Evolutionary conservation across 2,888 invertebrate genomes (phyloP), one percentile per base, ranked within the genome.

Genomic region (Mycalesis mineus): DNA sequence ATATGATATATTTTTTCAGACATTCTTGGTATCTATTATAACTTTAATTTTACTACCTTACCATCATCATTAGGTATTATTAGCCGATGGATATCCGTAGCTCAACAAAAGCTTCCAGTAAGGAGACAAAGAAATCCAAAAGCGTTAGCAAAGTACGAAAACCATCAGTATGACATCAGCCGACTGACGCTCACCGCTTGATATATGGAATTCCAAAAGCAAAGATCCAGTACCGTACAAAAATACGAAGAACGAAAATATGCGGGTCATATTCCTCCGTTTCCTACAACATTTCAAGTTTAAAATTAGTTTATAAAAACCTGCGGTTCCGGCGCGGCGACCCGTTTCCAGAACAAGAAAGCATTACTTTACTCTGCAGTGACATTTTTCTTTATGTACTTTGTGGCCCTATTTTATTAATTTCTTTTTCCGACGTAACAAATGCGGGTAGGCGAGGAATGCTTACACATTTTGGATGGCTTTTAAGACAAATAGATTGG

Each of bases 321-420:
- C 57, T 60, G 56, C 57, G 60, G 59, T 61, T 47, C 49, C 51
- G 57, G 55, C 57, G 55, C 56, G 59, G 57, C 54, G 59, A 58
- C 58, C 61, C 65, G 66, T 66, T 64, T 62, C 66, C 57, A 70
- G 72, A 78, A 72, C 68, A 77, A 73, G 80, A 77, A 75, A 71
- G 72, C 77, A 77, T 79, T 78, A 80, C 74, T 82, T 78, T 79
- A 73, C 78, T 75, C 73, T 83, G 80, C 82, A 79, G 80, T 80
- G 79, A 82, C 80, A 84, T 82, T 83, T 82, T 84, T 83, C 83
- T 84, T 84, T 82, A 83, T 82, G 78, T 80, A 80, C 74, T 75
- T 73, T 67, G 75, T 65, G 74, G 74, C 74, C 73, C 73, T 79
- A 78, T 80, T 84, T 80, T 84, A 79, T 84, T 84, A 83, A 84